These are phyloP conservation scores for Hycleus cichorii DNA, from an alignment of 1,140 invertebrate genomes.

Conservation along the genomic window DNA sequence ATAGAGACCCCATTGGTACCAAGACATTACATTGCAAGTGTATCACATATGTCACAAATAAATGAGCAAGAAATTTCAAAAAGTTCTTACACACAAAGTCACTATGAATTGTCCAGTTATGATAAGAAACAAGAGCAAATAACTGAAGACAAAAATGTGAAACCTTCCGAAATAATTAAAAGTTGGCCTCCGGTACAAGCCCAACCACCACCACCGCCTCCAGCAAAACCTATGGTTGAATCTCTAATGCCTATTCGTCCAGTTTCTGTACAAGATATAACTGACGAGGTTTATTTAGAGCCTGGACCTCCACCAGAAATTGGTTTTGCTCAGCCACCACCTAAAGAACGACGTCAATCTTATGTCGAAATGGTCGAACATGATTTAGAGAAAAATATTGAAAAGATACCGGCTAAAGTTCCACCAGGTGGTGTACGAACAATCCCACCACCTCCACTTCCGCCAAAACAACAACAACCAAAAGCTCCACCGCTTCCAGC, in stretches of 20 bases:
- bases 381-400: constrained; percentile 47
- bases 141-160: constrained; percentile 40
- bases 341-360: constrained; percentile 43
- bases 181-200: constrained; percentile 42
- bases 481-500: constrained; percentile 42
- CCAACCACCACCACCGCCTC: constrained; percentile 40
- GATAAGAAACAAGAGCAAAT: constrained; percentile 35
- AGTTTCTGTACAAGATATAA: constrained; percentile 40
- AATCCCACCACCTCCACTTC: constrained; percentile 43
- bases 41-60: constrained; percentile 23
- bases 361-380: constrained; percentile 53
- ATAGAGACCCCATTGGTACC: constrained; percentile 25
- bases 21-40: constrained; percentile 37
- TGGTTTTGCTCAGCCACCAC: constrained; percentile 47
- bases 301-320: constrained; percentile 60
- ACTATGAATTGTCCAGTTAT: constrained; percentile 1
- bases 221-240: constrained; percentile 29
- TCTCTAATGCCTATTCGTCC: constrained; percentile 31
- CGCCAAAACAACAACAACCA: constrained; percentile 44
- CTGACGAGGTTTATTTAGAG: constrained; percentile 46
- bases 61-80: not conserved
- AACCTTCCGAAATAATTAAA: constrained; percentile 40
- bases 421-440: constrained; percentile 47
- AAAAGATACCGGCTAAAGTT: constrained; percentile 47
- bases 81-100: constrained; percentile 1